Conservation (phyloP, 2,888 invertebrate genomes). For the Megamerina dolium region DNA sequence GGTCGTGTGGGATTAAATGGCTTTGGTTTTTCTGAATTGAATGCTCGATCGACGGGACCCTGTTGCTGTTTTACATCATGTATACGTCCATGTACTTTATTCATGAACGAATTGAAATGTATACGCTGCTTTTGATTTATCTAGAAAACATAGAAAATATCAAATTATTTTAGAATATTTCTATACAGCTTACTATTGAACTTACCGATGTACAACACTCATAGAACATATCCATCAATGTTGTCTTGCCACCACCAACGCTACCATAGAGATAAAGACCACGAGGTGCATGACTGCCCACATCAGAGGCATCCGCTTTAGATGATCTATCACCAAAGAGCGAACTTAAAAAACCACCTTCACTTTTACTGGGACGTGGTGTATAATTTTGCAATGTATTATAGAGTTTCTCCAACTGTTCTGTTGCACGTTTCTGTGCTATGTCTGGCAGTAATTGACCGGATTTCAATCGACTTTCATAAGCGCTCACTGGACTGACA, state of each 20-base stretch:
- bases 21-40: slow-evolving; percentile 50
- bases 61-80: slow-evolving; percentile 72
- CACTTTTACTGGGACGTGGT: slow-evolving; percentile 21
- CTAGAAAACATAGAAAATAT: slow-evolving; percentile 42
- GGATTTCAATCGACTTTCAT: slow-evolving; percentile 55
- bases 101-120: slow-evolving; percentile 97
- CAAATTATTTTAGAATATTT: background rate
- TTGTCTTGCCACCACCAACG: slow-evolving; percentile 96
- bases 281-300: slow-evolving; percentile 34
- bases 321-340: slow-evolving; percentile 19
- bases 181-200: background rate
- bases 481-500: slow-evolving; percentile 51
- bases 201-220: slow-evolving; percentile 59
- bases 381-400: slow-evolving; percentile 50
- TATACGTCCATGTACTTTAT: slow-evolving; percentile 85
- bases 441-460: slow-evolving; percentile 62
- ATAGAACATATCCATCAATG: slow-evolving; percentile 98
- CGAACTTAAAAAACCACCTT: slow-evolving; percentile 24
- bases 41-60: slow-evolving; percentile 48
- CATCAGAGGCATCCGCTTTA: slow-evolving; percentile 23
- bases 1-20: slow-evolving; percentile 93
- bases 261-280: slow-evolving; percentile 87
- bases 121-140: slow-evolving; percentile 70
- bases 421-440: slow-evolving; percentile 66
- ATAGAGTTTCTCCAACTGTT: slow-evolving; percentile 61